Percentiles rank a stretch among this genome's conserved stretches.
These are phyloP conservation scores for Lottia gigantea DNA, from an alignment of 2,888 invertebrate genomes.

Conservation along the genomic window DNA sequence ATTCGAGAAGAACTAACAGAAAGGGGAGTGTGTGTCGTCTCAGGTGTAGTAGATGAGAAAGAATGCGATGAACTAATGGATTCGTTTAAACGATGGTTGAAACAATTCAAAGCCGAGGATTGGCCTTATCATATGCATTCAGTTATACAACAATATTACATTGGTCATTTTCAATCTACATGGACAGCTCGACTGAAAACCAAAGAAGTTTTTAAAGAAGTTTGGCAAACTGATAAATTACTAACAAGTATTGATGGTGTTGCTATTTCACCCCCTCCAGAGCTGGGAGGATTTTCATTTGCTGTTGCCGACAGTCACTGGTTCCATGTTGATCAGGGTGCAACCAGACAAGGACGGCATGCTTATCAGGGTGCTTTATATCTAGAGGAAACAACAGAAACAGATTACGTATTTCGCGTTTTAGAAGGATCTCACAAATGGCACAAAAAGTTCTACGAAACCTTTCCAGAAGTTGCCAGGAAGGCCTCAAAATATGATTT, in stretches of 20 bases:
- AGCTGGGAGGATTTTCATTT: conserved; percentile 31
- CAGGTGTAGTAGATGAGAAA: conserved; percentile 23
- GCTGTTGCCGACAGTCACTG: conserved; percentile 25
- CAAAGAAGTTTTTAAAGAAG: conserved; percentile 41
- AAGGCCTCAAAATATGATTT: conserved; percentile 27
- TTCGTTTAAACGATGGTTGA: conserved; percentile 28
- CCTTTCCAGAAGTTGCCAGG: conserved; percentile 20
- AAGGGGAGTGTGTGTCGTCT: conserved; percentile 30
- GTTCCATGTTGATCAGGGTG: conserved; percentile 50
- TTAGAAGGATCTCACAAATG: conserved; percentile 41
- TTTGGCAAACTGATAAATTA: conserved; percentile 54
- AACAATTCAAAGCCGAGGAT: conserved; percentile 20
- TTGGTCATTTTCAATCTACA: conserved; percentile 38
- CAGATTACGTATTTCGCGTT: conserved; percentile 45
- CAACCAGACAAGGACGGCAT: conserved; percentile 40
- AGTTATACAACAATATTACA: conserved; percentile 39
- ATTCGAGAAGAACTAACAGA: conserved; percentile 25
- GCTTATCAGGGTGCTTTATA: conserved; percentile 51
- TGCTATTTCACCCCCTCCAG: conserved; percentile 48
- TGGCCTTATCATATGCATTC: conserved; percentile 29
- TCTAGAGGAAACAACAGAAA: conserved; percentile 42
- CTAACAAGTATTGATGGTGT: conserved; percentile 51
- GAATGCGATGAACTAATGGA: conserved; percentile 27
- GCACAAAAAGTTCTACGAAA: conserved; percentile 34
- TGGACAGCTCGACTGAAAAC: conserved; percentile 41